Percentiles rank a stretch among this genome's conserved stretches.
These are phyloP conservation scores for Dinothrombium tinctorium DNA, from an alignment of 1,140 invertebrate genomes.

Conservation along the genomic window DNA sequence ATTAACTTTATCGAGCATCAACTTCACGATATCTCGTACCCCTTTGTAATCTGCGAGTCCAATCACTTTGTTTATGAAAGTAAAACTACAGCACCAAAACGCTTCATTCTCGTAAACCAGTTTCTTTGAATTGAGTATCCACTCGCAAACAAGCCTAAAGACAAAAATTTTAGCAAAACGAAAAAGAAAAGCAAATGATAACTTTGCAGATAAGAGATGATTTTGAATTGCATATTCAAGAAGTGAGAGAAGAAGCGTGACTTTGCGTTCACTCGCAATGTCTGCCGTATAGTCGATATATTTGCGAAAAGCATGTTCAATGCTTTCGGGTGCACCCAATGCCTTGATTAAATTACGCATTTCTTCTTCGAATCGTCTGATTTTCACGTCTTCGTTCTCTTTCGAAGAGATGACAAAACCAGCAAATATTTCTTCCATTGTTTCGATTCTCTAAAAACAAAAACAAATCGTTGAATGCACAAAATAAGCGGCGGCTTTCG, in stretches of 20 bases:
- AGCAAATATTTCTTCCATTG: conserved; percentile 61
- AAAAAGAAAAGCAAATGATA: conserved; percentile 2
- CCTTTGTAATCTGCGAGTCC: conserved; percentile 75
- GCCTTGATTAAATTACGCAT: conserved; percentile 16
- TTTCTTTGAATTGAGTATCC: conserved; percentile 50
- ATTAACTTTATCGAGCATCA: conserved; percentile 54
- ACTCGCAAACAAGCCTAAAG: conserved; percentile 52
- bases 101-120: conserved; percentile 44
- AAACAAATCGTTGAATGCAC: too few species aligned
- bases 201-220: conserved; percentile 18
- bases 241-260: conserved; percentile 41
- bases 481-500: too few species aligned
- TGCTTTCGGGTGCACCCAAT: conserved; percentile 27
- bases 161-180: conserved; percentile 2
- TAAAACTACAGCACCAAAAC: conserved; percentile 64
- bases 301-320: conserved; percentile 40
- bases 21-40: conserved; percentile 23
- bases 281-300: conserved; percentile 40
- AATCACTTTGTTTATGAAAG: conserved; percentile 57
- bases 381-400: conserved; percentile 37
- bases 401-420: conserved; percentile 49
- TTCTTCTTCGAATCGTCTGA: conserved; percentile 36
- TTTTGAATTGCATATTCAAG: conserved; percentile 42
- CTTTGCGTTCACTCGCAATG: conserved; percentile 38
- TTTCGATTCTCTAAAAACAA: conserved; percentile 40